Conservation (phyloP, 2,888 invertebrate genomes). For the Pollenia angustigena region DNA sequence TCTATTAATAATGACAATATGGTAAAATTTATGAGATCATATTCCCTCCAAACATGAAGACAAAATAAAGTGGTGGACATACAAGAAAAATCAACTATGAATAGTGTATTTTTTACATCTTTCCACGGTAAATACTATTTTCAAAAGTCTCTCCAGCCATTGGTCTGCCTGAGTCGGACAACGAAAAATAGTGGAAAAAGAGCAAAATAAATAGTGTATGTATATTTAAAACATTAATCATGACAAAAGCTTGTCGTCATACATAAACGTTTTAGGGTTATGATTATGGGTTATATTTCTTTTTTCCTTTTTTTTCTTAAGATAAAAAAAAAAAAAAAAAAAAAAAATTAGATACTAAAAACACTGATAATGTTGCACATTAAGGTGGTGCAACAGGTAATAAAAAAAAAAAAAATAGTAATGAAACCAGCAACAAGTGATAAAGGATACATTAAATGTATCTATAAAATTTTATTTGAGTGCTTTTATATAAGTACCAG, state of each 20-base stretch:
- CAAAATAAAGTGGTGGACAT: slow-evolving; percentile 37
- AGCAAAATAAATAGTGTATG: slow-evolving; percentile 25
- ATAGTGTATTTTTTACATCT: slow-evolving; percentile 1
- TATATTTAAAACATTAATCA: slow-evolving; percentile 63
- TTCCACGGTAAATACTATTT: neutral
- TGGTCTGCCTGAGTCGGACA: slow-evolving; percentile 20
- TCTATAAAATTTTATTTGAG: too few relatives aligned
- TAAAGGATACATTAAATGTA: slow-evolving; percentile 57
- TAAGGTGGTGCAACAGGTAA: slow-evolving; percentile 40
- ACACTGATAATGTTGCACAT: neutral
- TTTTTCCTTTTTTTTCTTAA: slow-evolving; percentile 7
- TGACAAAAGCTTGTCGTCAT: slow-evolving; percentile 51
- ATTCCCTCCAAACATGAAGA: slow-evolving; percentile 45
- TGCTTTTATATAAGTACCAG: too few relatives aligned
- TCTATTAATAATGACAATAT: slow-evolving; percentile 76
- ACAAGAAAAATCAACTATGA: neutral
- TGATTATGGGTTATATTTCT: slow-evolving; percentile 53
- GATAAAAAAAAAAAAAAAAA: slow-evolving; percentile 7
- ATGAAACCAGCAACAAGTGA: slow-evolving; percentile 48
- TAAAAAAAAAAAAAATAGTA: slow-evolving; percentile 23
- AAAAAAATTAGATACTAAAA: neutral
- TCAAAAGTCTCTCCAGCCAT: neutral
- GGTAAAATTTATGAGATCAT: slow-evolving; percentile 71
- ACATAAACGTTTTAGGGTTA: slow-evolving; percentile 61
- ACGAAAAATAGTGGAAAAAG: slow-evolving; percentile 1